Percentiles rank a stretch among this genome's conserved stretches.
Conservation (phyloP, 2,797 vertebrate species). For the Steatocranus sp. region DNA sequence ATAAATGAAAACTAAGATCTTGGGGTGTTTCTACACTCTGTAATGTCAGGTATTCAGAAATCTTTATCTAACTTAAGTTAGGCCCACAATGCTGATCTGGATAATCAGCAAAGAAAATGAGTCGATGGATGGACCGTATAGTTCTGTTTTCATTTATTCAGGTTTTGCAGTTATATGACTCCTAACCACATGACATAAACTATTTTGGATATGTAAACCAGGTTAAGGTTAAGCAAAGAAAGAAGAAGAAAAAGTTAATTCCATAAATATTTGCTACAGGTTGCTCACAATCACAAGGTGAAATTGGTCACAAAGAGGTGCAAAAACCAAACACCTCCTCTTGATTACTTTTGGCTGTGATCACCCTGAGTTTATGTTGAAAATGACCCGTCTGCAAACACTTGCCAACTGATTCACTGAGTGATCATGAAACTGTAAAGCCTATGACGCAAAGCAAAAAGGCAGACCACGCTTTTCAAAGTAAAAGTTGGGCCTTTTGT, state of each 20-base stretch:
- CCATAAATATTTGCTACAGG: neutral
- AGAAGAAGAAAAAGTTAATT: neutral
- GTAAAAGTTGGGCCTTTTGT: neutral
- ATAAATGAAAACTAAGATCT: neutral
- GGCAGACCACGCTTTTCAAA: neutral
- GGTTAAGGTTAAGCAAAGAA: neutral
- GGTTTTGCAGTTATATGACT: neutral
- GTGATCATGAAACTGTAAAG: neutral
- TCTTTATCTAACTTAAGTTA: rapidly evolving
- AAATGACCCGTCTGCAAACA: neutral
- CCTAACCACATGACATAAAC: neutral
- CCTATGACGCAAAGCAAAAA: rapidly evolving
- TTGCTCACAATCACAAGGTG: neutral
- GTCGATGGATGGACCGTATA: neutral
- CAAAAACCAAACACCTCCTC: neutral
- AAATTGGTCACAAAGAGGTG: neutral
- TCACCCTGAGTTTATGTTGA: neutral
- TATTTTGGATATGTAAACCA: neutral
- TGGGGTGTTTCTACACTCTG: neutral
- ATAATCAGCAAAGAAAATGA: neutral
- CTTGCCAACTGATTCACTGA: neutral
- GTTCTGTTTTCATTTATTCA: neutral
- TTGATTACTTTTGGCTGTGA: neutral
- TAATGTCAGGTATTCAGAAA: neutral
- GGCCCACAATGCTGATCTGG: rapidly evolving